Evolutionary conservation across 2,113 vertebrate species (phyloP), one percentile per base, ranked within the genome.

Genomic region (Ramphastos sulfuratus): DNA sequence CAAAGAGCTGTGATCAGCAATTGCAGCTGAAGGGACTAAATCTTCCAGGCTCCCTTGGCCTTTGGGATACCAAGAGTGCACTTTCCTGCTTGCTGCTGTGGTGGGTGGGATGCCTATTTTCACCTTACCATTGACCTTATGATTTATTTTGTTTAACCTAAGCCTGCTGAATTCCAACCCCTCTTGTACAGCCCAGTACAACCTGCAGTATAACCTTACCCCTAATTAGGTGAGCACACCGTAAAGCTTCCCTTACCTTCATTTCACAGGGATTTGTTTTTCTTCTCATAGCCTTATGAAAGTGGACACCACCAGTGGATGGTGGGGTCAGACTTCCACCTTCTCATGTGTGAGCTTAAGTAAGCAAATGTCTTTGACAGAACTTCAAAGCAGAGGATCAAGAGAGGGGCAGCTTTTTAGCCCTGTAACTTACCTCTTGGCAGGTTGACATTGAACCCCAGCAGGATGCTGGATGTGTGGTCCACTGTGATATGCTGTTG

Each of bases 211-310:
- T 85, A 98, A 94, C 89, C 94, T 95, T 96, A 95, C 90, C 85
- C 94, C 92, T 96, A 96, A 97, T 97, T 97, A 78, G 90, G 96
- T 90, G 92, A 92, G 97, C 88, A 77, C 64, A 77, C 83, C 31
- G 30, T 46, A 83, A 96, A 85, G 85, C 93, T 87, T 94, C 24
- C 10, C 89, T 95, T 90, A 73, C 86, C 42, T 86, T 94, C 82
- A 8, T 94, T 96, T 95, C 71, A 59, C 52, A 23, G 86, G 87
- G 96, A 97, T 98, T 98, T 98, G 97, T 98, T 98, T 98, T 97
- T 88, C 96, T 98, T 97, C 94, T 95, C 87, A 81, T 96, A 71
- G 83, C 82, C 95, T 95, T 37, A 77, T 96, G 96, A 97, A 97
- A 97, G 91, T 82, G 92, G 96, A 97, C 96, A 96, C 88, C 93